Percentiles rank a stretch among this genome's conserved stretches.
These are phyloP conservation scores for Siphonodentalium dalli DNA, from an alignment of 2,888 invertebrate genomes.

Conservation along the genomic window DNA sequence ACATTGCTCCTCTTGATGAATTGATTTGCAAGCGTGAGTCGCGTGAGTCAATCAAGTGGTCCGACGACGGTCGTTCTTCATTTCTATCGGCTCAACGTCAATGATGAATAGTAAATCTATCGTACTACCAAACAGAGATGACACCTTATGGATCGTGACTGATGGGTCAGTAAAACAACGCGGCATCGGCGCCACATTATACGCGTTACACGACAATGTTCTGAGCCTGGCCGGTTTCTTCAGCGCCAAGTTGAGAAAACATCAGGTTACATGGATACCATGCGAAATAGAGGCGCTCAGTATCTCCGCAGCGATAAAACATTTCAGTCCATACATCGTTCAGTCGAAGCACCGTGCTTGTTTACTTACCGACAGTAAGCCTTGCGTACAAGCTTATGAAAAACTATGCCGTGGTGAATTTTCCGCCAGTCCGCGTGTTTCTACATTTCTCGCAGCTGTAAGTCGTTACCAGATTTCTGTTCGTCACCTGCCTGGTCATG, in stretches of 20 bases:
- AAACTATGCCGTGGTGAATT: slow-evolving; percentile 27
- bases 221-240: slow-evolving; percentile 3
- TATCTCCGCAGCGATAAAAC: slow-evolving; percentile 6
- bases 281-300: slow-evolving; percentile 13
- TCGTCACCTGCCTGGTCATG: slow-evolving; percentile 7
- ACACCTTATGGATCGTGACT: slow-evolving; percentile 6
- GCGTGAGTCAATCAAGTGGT: slow-evolving; percentile 25
- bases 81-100: slow-evolving; percentile 18
- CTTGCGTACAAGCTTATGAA: slow-evolving; percentile 18
- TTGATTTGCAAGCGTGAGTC: slow-evolving; percentile 20
- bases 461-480: slow-evolving; percentile 12
- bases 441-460: slow-evolving; percentile 16
- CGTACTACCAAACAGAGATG: too few species aligned
- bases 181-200: slow-evolving; percentile 4
- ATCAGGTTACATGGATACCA: slow-evolving; percentile 9
- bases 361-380: slow-evolving; percentile 23
- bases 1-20: slow-evolving; percentile 22
- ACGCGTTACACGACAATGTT: not conserved
- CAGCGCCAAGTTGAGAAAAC: slow-evolving; percentile 13
- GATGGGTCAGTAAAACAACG: slow-evolving; percentile 11
- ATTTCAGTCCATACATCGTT: slow-evolving; percentile 30
- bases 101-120: too few species aligned
- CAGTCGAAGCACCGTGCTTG: slow-evolving; percentile 17
- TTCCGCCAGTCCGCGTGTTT: slow-evolving; percentile 21
- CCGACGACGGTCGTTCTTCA: slow-evolving; percentile 8